Percentiles rank a stretch among this genome's conserved stretches.
Evolutionary conservation across 1,140 invertebrate genomes (phyloP).

Genomic region (Drosophila saltans): DNA sequence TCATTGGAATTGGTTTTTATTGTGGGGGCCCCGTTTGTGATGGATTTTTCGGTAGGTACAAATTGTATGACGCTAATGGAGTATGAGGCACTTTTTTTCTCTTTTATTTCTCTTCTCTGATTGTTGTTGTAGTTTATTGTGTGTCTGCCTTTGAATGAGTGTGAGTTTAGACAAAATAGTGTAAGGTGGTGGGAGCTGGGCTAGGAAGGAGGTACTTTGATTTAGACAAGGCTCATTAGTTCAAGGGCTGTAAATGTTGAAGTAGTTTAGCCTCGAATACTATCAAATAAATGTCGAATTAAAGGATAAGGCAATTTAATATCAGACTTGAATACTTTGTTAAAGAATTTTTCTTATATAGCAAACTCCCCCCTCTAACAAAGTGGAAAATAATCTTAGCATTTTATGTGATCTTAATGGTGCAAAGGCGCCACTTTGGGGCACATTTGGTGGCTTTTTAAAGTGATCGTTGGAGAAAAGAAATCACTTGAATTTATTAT

Average conservation of each 20-base stretch:
- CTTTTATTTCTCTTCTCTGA: constrained; percentile 10
- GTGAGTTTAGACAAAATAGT: constrained; percentile 12
- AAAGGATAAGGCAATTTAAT: constrained; percentile 9
- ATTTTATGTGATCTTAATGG: too few species aligned
- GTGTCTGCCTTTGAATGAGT: constrained; percentile 26
- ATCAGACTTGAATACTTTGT: not conserved
- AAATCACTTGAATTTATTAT: too few species aligned
- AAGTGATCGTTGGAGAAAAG: too few species aligned
- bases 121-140: constrained; percentile 21
- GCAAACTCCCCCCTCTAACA: not conserved
- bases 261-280: constrained; percentile 26
- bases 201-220: constrained; percentile 11
- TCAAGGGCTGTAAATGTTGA: constrained; percentile 37
- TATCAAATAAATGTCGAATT: constrained; percentile 16
- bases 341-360: not conserved
- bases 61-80: constrained; percentile 76
- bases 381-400: too few species aligned
- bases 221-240: constrained; percentile 63
- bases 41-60: constrained; percentile 77
- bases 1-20: constrained; percentile 80
- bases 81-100: constrained; percentile 42
- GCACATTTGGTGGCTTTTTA: too few species aligned
- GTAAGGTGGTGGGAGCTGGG: not conserved
- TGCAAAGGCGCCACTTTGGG: too few species aligned
- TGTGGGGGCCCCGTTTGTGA: constrained; percentile 62